phyloP scores from a whole-genome alignment of 2,888 invertebrate species.

The Labia minor region DNA sequence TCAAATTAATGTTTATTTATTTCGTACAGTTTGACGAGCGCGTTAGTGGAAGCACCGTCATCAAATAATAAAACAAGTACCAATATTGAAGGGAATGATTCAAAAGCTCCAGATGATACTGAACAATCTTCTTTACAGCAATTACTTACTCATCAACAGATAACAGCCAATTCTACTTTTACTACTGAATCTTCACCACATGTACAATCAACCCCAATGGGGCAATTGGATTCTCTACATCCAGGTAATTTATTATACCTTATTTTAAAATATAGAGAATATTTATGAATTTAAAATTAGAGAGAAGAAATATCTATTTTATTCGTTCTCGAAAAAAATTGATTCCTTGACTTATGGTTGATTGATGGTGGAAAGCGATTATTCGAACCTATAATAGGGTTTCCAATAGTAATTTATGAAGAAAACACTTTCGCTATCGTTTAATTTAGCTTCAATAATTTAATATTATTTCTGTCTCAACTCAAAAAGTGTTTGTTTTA shows the following conservation, averaged over 20 bases:
- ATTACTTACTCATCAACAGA: not conserved
- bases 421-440: too few species aligned
- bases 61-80: not conserved
- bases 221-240: not conserved
- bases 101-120: not conserved
- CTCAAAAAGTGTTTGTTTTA: too few species aligned
- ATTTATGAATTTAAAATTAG: too few species aligned
- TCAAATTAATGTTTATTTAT: not conserved
- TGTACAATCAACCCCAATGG: not conserved
- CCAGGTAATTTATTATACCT: not conserved
- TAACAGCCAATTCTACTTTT: not conserved
- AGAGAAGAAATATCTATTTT: too few species aligned
- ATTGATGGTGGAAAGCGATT: too few species aligned
- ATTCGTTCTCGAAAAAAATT: too few species aligned
- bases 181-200: not conserved
- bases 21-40: not conserved
- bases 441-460: too few species aligned
- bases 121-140: not conserved
- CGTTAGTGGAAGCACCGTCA: not conserved
- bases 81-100: not conserved
- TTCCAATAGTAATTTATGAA: too few species aligned
- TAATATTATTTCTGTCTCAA: too few species aligned
- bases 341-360: too few species aligned
- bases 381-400: too few species aligned
- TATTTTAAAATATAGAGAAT: too few species aligned